Evolutionary conservation across 2,888 invertebrate genomes (phyloP).

Genomic region (Monochamus alternatus): DNA sequence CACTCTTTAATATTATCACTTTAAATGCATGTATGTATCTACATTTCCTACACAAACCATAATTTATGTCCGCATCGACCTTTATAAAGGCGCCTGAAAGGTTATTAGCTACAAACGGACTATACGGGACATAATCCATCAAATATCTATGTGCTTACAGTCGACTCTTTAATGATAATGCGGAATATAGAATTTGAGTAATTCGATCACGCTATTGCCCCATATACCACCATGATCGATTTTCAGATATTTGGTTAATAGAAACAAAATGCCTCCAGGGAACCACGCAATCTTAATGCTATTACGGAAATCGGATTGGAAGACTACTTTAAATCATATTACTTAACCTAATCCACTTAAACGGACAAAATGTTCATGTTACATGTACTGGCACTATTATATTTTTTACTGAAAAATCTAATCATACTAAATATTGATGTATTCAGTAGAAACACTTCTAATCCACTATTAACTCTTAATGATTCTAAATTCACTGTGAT

Average conservation of each 20-base stretch:
- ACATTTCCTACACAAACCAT: no score
- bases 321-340: no score
- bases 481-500: no score
- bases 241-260: slow-evolving; percentile 17
- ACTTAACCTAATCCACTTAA: no score
- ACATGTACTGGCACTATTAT: no score
- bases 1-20: no score
- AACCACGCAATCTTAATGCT: slow-evolving; percentile 19
- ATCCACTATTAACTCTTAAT: no score
- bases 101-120: slow-evolving; percentile 19
- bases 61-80: neutral
- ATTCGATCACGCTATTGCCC: slow-evolving; percentile 33
- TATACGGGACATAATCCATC: slow-evolving; percentile 16
- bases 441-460: no score
- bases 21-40: no score
- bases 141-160: slow-evolving; percentile 16
- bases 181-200: slow-evolving; percentile 30
- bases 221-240: slow-evolving; percentile 28
- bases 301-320: neutral
- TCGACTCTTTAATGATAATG: slow-evolving; percentile 17
- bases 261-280: slow-evolving; percentile 13
- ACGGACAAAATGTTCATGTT: no score
- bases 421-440: no score
- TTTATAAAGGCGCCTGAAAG: neutral
- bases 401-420: no score